Conservation (phyloP, 2,888 invertebrate genomes). For the Tenthredo notha region DNA sequence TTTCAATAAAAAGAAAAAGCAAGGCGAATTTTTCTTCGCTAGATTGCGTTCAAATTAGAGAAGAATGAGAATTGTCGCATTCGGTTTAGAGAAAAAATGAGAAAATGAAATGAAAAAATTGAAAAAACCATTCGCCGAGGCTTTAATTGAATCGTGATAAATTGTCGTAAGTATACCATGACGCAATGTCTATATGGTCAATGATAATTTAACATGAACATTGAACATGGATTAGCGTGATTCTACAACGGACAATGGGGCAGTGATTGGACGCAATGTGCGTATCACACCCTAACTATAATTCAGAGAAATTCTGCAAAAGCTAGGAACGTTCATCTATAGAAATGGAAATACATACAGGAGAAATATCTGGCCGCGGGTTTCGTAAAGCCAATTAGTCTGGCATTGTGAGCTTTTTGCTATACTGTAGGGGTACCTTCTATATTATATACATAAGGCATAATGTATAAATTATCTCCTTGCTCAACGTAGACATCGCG, state of each 20-base stretch:
- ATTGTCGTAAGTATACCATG: neutral
- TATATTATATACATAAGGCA: neutral
- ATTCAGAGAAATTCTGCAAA: slow-evolving; percentile 7
- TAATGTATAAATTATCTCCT: neutral
- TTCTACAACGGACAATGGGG: slow-evolving; percentile 60
- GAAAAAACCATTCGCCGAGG: neutral
- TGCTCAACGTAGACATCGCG: neutral
- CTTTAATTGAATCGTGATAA: neutral
- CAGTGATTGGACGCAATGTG: slow-evolving; percentile 61
- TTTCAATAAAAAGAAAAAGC: neutral
- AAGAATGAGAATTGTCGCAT: neutral
- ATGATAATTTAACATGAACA: slow-evolving; percentile 29
- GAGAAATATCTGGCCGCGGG: neutral
- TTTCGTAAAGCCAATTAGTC: slow-evolving; percentile 38
- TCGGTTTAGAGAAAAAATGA: no score
- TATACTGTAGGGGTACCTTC: neutral
- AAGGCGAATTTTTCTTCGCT: neutral
- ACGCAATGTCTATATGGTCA: neutral
- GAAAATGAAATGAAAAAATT: no score
- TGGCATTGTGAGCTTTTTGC: slow-evolving; percentile 6
- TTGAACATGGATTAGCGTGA: slow-evolving; percentile 59
- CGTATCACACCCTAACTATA: slow-evolving; percentile 1
- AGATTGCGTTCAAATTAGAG: neutral
- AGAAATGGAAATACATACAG: slow-evolving; percentile 48
- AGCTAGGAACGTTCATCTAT: slow-evolving; percentile 11